Evolutionary conservation across 2,888 invertebrate genomes (phyloP).

Genomic region (Didymodactylos carnosus): DNA sequence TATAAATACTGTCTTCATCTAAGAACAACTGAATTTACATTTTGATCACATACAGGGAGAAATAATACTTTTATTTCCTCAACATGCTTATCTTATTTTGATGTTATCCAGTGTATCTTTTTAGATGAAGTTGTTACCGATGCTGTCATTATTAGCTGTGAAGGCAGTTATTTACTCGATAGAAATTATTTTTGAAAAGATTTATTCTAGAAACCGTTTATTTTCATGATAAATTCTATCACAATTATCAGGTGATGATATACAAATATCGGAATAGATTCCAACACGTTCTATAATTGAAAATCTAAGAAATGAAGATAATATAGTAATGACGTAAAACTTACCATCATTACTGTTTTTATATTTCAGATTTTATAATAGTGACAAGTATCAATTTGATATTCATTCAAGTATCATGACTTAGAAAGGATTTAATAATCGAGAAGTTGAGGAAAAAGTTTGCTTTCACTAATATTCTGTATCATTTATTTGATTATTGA

Average conservation of each 20-base stretch:
- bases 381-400: background rate
- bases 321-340: too few species aligned
- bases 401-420: background rate
- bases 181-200: conserved; percentile 6
- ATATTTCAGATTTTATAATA: background rate
- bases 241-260: background rate
- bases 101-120: too few species aligned
- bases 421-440: background rate
- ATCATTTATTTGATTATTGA: background rate
- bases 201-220: conserved; percentile 1
- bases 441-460: background rate
- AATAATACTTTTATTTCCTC: background rate
- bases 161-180: background rate
- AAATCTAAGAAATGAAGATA: too few species aligned
- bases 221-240: conserved; percentile 1
- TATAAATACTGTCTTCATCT: conserved; percentile 66
- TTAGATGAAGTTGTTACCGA: conserved; percentile 4
- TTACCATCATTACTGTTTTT: too few species aligned
- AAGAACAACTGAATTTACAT: conserved; percentile 52
- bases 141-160: conserved; percentile 9
- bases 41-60: background rate
- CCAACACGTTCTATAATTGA: background rate
- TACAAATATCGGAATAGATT: background rate
- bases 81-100: background rate
- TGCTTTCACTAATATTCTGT: background rate